Conservation (phyloP, 2,888 invertebrate genomes). For the Lysandra coridon region DNA sequence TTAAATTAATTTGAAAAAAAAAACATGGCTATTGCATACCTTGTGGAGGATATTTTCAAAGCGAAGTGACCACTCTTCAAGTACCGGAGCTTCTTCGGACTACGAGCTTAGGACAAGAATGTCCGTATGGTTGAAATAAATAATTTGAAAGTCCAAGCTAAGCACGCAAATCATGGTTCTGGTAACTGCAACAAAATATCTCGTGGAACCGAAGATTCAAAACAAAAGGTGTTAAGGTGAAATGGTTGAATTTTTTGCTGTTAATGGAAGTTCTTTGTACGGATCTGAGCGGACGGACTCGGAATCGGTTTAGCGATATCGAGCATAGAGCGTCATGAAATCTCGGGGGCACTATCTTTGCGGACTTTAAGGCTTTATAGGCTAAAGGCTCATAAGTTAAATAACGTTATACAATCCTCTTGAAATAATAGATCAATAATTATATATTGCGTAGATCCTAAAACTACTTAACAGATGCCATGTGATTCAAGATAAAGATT, state of each 20-base stretch:
- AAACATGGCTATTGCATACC: too few species aligned
- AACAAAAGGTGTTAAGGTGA: slow-evolving; percentile 50
- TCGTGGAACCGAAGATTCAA: slow-evolving; percentile 33
- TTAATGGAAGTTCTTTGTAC: slow-evolving; percentile 80
- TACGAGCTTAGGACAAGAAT: too few species aligned
- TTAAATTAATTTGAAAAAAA: too few species aligned
- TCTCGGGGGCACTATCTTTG: slow-evolving; percentile 59
- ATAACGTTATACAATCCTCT: background rate
- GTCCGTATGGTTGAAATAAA: too few species aligned
- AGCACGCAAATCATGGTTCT: background rate
- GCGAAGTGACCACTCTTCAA: too few species aligned
- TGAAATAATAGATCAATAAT: background rate
- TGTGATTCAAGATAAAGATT: too few species aligned
- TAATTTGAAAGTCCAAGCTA: too few species aligned
- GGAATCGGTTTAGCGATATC: slow-evolving; percentile 73
- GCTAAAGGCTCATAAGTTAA: background rate
- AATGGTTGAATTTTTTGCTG: slow-evolving; percentile 65
- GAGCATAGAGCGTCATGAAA: slow-evolving; percentile 66
- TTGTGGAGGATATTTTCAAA: too few species aligned
- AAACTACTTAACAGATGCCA: too few species aligned
- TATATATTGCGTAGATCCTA: too few species aligned
- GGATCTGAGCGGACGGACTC: slow-evolving; percentile 64
- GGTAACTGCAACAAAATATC: background rate
- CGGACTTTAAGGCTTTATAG: slow-evolving; percentile 46
- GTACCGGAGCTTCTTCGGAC: too few species aligned